Percentiles rank a stretch among this genome's conserved stretches.
These are phyloP conservation scores for Doryteuthis pealeii DNA, from an alignment of 1,140 invertebrate genomes.

Conservation along the genomic window DNA sequence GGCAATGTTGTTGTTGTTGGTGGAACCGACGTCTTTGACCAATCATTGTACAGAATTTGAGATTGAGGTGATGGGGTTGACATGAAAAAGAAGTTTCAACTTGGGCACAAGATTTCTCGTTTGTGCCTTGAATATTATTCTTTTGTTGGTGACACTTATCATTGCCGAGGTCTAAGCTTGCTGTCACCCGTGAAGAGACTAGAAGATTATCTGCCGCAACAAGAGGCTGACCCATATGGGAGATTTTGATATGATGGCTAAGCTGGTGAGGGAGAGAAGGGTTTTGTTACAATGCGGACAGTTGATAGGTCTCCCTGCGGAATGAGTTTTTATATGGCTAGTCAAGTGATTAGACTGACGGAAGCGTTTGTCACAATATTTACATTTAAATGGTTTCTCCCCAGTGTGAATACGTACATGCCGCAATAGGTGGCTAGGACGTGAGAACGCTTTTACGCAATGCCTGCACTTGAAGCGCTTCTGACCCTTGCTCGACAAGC, in stretches of 20 bases:
- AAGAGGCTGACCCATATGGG: too few species aligned
- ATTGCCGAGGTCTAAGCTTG: too few species aligned
- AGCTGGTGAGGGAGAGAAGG: neutral
- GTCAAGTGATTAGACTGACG: neutral
- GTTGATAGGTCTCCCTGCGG: neutral
- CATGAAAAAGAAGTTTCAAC: too few species aligned
- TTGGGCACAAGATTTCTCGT: too few species aligned
- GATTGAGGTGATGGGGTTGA: too few species aligned
- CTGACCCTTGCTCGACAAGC: neutral
- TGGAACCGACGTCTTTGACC: too few species aligned
- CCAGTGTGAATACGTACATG: constrained; percentile 24
- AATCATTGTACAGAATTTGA: too few species aligned
- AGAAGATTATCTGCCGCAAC: too few species aligned
- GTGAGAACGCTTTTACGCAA: constrained; percentile 35
- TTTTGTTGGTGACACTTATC: too few species aligned
- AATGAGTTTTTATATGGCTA: neutral
- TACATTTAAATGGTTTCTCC: constrained; percentile 9
- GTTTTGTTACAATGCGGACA: neutral
- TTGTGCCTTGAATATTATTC: too few species aligned
- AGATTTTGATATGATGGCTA: neutral
- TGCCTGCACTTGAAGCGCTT: constrained; percentile 28
- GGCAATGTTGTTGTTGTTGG: too few species aligned
- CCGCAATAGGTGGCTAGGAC: neutral
- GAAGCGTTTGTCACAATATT: constrained; percentile 1
- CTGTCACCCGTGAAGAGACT: too few species aligned